Base-by-base conservation (phyloP, 2,888 invertebrate genomes). In the Crocallis elinguaria region DNA sequence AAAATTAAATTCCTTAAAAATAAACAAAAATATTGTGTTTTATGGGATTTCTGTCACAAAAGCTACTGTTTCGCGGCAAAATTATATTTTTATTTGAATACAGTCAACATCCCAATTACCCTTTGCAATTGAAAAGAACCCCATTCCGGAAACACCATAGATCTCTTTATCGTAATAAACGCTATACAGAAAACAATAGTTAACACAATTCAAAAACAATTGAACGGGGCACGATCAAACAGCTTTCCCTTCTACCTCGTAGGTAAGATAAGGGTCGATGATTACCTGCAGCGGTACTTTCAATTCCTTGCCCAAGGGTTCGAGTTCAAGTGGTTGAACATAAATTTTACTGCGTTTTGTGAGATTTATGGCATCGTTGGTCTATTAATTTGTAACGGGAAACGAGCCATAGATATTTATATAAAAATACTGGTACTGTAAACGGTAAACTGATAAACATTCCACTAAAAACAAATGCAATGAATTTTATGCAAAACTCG, bases 291-390 rank as follows among this genome's bases (percentile, higher is more conserved):
- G 62, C 64, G 64, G 66, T 68, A 62, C 64, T 66, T 70, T 67
- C 67, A 69, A 70, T 73, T 73, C 66, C 57, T 54, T 62, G 57
- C 60, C 62, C 58, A 50, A 41, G 42, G 49, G 57, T 29, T 33
- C 36, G 23, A 35, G 46, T 29, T 16, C 48, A 49, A 55, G 61
- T 65, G 64, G 72, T 66, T 53, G 59, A 60, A 62, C 67, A 79
- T 82, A 78, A 79, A 81, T 79, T 69, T 57, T 64, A 55, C 51
- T 49, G 62, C 62, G 67, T 69, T 62, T 65, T 53, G 67, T 57
- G 55, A 55, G 69, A 80, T 79, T 77, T 80, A 82, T 75, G 64
- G 62, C 68, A 57, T 54, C 54, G 48, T 61, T 60, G 59, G 67
- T 49, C 61, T 61, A 74, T 75, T 75, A 74, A 75, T 68, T 72